Evolutionary conservation across 1,140 invertebrate species (phyloP), one percentile per base, ranked within the genome.

Genomic region (Penaeus vannamei): DNA sequence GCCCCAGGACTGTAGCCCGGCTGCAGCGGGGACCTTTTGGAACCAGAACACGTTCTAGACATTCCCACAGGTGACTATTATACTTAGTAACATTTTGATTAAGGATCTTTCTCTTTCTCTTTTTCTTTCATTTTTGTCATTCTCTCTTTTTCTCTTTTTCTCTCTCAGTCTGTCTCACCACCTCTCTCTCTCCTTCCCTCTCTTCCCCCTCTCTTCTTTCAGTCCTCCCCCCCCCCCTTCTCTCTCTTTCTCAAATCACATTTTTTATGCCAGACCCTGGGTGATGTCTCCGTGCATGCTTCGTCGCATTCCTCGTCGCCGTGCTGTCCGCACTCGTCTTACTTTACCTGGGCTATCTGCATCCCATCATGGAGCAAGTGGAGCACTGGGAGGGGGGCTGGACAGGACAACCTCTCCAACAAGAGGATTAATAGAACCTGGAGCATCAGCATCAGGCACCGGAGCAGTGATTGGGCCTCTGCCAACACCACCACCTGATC

Each of bases 381-480:
- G 83, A 26, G 14, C 83, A 20, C n/a, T 64, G 22, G 64, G 64
- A 46, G 62, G 64, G 26, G 62, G 36, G 64, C 19, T 64, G 19
- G 36, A n/a, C 22, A 64, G 83, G 26, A 64, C 42, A 46, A 69
- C 61, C 46, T 69, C 69, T 14, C 64, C 83, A 14, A 32, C 62
- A 42, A 69, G 60, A 7, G 29, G 14, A 20, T 22, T 42, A 12
- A 32, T 36, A 26, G 62, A 42, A 10, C 22, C 29, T 17, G 32
- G 42, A 7, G 42, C 61, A 23, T 19, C 23, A 22, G 53, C 83
- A n/a, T 29, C 83, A 12, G 72, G 72, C 14, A 42, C 46, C 46
- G 87, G 80, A 60, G 87, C 81, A 29, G 87, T 84, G 10, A 84
- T 89, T 62, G 87, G 87, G 7, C 87, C 87, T 12, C 83, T 89